Percentiles rank a stretch among this genome's conserved stretches.
phyloP scores from a whole-genome alignment of 2,888 invertebrate genomes.

The Periphyllus acericola region DNA sequence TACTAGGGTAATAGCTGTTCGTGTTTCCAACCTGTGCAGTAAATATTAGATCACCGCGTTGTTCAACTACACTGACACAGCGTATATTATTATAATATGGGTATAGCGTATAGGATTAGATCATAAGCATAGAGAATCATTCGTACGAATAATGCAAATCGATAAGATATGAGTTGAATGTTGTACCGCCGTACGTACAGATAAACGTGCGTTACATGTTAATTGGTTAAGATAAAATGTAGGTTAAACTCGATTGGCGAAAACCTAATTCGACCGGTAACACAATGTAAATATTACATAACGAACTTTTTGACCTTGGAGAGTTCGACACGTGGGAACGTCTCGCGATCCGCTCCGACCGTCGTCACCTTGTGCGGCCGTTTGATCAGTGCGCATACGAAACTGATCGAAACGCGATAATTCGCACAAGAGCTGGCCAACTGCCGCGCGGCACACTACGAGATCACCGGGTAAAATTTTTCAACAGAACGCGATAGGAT shows the following conservation, averaged over 20 bases:
- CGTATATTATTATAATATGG: too few relatives aligned
- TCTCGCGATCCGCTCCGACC: background rate
- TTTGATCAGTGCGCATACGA: background rate
- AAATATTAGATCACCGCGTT: background rate
- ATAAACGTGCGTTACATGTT: too few relatives aligned
- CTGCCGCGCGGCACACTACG: background rate
- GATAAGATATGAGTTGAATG: background rate
- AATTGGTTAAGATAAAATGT: too few relatives aligned
- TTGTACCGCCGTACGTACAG: background rate
- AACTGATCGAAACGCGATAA: constrained; percentile 1
- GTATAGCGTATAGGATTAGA: too few relatives aligned
- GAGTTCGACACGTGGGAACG: background rate
- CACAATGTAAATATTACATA: background rate
- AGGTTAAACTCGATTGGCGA: background rate
- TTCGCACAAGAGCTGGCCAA: background rate
- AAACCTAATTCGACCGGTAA: background rate
- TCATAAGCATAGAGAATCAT: background rate
- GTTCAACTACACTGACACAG: background rate
- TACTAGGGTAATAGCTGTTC: background rate
- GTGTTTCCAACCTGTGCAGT: background rate
- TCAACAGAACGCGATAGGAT: background rate
- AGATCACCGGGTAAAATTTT: background rate
- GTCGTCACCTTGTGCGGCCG: background rate
- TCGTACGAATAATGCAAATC: background rate
- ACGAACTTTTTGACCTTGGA: background rate